Base-by-base conservation (phyloP, 2,888 invertebrate species). In the Pseudanteris insignis region DNA sequence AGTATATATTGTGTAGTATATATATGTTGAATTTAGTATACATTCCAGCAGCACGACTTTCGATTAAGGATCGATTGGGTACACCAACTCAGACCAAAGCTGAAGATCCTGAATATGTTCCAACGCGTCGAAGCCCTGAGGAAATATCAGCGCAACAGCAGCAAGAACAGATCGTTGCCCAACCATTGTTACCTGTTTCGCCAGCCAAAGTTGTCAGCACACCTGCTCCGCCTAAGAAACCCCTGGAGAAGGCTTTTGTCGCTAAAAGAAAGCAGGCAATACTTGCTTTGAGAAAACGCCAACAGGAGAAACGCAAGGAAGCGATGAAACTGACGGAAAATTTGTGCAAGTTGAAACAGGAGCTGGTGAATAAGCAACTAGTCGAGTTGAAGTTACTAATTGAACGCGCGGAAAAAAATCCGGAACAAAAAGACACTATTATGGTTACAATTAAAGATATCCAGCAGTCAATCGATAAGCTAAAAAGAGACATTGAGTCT, bases 361-460 rank as follows among this genome's bases (percentile, higher is more conserved):
- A 90, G 64, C 78, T 96, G 57, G 80, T 96, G n/a, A 89, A 93
- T 64, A 93, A 91, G 60, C 93, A 95, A 76, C 82, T 96, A n/a
- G 87, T 89, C 21, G 92, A 95, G 71, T 93, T 96, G 81, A 90
- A 90, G 74, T 81, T 89, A 43, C 83, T 96, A 13, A 88, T 96
- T 54, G 89, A 91, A 67, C 86, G 90, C 62, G 84, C 94, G 15
- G 94, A 95, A 74, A 88, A 89, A 41, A 88, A 86, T 5, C 89
- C 88, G n/a, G 86, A 89, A 3, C 92, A 94, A 71, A 88, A 89
- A 40, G 86, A 88, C 0, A 84, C 86, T 0, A 82, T 95, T 1
- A 84, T 93, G 81, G 86, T 86, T 51, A 91, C 94, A 0, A 89
- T 96, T 38, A 92, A 91, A 74, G 86, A 88, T 0, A 85, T 94